Percentiles rank a stretch among this genome's conserved stretches.
Conservation (phyloP, 1,140 invertebrate genomes). For the Venustaconcha ellipsiformis region DNA sequence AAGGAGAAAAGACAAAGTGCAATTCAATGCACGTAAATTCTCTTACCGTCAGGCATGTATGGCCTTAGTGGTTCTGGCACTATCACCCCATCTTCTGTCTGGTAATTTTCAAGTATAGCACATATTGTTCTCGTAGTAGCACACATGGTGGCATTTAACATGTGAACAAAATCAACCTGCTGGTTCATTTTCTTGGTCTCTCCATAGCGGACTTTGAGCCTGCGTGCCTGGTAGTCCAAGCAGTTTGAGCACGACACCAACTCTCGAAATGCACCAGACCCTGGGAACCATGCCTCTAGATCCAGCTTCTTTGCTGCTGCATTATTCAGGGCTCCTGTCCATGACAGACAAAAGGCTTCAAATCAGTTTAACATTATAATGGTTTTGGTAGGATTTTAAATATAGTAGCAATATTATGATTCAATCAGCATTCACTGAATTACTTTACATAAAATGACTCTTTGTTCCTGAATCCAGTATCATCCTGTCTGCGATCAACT, state of each 20-base stretch:
- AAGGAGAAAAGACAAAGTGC: neutral
- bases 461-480: too few species aligned
- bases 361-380: too few species aligned
- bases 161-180: conserved; percentile 96
- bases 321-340: conserved; percentile 92
- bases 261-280: conserved; percentile 92
- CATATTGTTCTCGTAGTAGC: conserved; percentile 98
- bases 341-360: neutral
- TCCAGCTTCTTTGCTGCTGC: conserved; percentile 99
- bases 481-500: too few species aligned
- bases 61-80: conserved; percentile 87
- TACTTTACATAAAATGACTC: too few species aligned
- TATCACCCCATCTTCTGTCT: conserved; percentile 93
- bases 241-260: conserved; percentile 99
- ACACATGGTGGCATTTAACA: conserved; percentile 99
- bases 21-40: neutral
- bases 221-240: conserved; percentile 94
- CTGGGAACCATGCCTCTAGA: conserved; percentile 99
- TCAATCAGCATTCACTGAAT: too few species aligned
- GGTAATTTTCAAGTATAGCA: conserved; percentile 95
- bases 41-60: conserved; percentile 84
- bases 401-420: too few species aligned
- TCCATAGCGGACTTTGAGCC: conserved; percentile 81
- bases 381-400: too few species aligned
- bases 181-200: conserved; percentile 99